Percentiles rank a stretch among this genome's conserved stretches.
Conservation (phyloP, 1,140 invertebrate genomes). For the Leptestheria dahalacensis region DNA sequence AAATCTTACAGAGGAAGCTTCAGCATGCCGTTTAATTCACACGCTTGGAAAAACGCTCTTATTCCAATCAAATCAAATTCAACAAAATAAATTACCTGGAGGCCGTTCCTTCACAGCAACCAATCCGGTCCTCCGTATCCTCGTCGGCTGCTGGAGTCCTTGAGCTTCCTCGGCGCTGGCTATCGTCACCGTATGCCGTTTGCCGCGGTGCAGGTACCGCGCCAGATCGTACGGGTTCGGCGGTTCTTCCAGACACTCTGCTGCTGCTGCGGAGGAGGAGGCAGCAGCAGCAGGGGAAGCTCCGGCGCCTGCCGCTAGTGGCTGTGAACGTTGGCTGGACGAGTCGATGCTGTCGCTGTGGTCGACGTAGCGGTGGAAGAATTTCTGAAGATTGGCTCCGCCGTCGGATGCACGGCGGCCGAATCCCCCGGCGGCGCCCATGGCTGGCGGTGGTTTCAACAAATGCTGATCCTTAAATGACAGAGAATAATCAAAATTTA, state of each 20-base stretch:
- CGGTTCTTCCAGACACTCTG: constrained; percentile 27
- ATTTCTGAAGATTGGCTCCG: constrained; percentile 77
- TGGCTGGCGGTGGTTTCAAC: constrained; percentile 73
- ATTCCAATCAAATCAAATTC: too few relatives aligned
- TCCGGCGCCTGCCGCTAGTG: constrained; percentile 9
- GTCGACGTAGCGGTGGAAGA: constrained; percentile 42
- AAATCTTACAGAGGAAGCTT: too few relatives aligned
- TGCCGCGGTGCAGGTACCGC: constrained; percentile 51
- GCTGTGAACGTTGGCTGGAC: background rate
- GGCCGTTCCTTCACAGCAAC: constrained; percentile 69
- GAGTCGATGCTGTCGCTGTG: constrained; percentile 29
- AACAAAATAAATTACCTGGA: constrained; percentile 54
- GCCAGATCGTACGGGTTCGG: constrained; percentile 34
- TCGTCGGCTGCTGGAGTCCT: constrained; percentile 34
- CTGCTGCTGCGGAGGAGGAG: background rate
- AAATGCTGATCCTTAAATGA: constrained; percentile 89
- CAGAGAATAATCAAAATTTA: too few relatives aligned
- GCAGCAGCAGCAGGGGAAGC: background rate
- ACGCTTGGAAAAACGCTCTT: too few relatives aligned
- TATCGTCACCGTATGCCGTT: constrained; percentile 42
- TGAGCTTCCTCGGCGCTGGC: constrained; percentile 34
- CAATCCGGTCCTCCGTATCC: constrained; percentile 58
- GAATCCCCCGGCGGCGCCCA: constrained; percentile 68
- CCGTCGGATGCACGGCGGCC: constrained; percentile 87
- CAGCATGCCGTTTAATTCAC: too few relatives aligned